Percentiles rank a stretch among this genome's conserved stretches.
phyloP scores from a whole-genome alignment of 2,797 vertebrate genomes.

The Pangasius krempfi region DNA sequence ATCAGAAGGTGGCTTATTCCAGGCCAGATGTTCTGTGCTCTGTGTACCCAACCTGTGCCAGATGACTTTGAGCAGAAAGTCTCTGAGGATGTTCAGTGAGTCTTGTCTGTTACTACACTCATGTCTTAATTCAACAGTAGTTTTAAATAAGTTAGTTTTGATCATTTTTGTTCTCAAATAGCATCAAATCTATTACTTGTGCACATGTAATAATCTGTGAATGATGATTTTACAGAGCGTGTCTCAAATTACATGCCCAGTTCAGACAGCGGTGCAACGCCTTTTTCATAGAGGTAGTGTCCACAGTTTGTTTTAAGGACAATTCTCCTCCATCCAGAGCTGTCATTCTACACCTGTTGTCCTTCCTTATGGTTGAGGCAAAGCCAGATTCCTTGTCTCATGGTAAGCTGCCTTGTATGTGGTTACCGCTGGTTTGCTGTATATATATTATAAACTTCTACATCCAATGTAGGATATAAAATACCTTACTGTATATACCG shows the following conservation, averaged over 20 bases:
- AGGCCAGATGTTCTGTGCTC: conserved; percentile 83
- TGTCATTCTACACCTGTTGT: conserved; percentile 81
- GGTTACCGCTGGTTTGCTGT: neutral
- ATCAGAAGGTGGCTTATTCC: conserved; percentile 77
- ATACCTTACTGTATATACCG: neutral
- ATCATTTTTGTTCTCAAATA: neutral
- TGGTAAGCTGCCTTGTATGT: conserved; percentile 56
- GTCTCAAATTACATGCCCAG: conserved; percentile 70
- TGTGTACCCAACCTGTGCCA: conserved; percentile 69
- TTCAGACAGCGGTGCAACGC: conserved; percentile 87
- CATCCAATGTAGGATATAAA: neutral
- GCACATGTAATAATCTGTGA: neutral
- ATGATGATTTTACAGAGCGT: conserved; percentile 67
- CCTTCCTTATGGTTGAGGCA: conserved; percentile 81
- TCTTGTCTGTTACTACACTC: neutral
- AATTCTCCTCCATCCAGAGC: conserved; percentile 79
- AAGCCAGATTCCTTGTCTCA: conserved; percentile 42
- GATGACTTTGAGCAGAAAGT: conserved; percentile 69
- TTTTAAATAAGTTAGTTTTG: neutral
- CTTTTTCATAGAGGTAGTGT: conserved; percentile 92
- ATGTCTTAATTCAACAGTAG: neutral
- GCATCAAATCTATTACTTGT: neutral
- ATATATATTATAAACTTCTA: neutral
- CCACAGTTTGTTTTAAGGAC: conserved; percentile 93
- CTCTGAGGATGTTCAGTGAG: conserved; percentile 79